A percentile compares a stretch with the other conserved stretches of the same genome.
phyloP scores from a whole-genome alignment of 2,797 vertebrate species.

The Mus minutoides region DNA sequence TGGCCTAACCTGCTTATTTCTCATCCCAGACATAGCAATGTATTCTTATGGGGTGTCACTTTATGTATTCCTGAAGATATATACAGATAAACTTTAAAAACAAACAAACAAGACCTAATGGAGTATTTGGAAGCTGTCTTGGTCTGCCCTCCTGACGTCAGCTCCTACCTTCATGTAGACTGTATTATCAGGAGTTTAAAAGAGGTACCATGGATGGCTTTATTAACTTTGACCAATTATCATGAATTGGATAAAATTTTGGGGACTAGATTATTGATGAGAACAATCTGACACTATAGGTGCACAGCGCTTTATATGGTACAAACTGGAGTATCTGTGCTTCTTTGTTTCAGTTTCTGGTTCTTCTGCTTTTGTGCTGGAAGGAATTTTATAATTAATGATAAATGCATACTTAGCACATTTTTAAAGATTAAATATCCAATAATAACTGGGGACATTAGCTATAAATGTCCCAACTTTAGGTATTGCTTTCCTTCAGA shows the following conservation, averaged over 20 bases:
- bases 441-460: conserved; percentile 27
- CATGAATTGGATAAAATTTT: conserved; percentile 13
- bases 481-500: neutral
- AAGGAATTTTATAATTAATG: conserved; percentile 1
- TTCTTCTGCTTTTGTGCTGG: neutral
- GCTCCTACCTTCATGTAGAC: neutral
- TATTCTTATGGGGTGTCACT: neutral
- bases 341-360: neutral
- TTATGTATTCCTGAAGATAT: conserved; percentile 19
- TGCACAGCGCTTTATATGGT: neutral
- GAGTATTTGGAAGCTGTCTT: neutral
- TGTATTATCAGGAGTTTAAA: conserved; percentile 5
- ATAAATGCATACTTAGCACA: neutral
- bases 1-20: conserved; percentile 28
- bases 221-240: conserved; percentile 7
- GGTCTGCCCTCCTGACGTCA: fast-evolving
- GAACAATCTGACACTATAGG: conserved; percentile 6
- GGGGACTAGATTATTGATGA: conserved; percentile 42
- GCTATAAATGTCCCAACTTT: neutral
- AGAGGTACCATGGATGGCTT: neutral
- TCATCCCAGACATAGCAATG: neutral
- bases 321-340: neutral
- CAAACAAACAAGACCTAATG: neutral
- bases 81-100: neutral
- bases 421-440: neutral